Evolutionary conservation across 2,888 invertebrate genomes (phyloP), one percentile per base, ranked within the genome.

Genomic region (Prosapia bicincta): DNA sequence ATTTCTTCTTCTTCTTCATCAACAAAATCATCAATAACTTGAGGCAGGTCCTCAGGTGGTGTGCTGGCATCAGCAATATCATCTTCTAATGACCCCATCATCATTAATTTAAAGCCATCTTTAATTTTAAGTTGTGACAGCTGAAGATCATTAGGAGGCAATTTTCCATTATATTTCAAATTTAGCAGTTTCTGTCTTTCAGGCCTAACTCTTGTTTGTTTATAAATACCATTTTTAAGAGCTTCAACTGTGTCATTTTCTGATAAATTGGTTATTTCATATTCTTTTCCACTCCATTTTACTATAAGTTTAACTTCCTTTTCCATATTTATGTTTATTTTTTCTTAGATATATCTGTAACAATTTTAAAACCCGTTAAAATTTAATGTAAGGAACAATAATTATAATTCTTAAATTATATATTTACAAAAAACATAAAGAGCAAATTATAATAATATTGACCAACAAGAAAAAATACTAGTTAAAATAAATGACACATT

Each of bases 31-130:
- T 98, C 96, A 0, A 97, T 88, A 0, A 98, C 93, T 82, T 96
- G 93, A 13, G 95, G 94, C 15, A 94, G 87, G 75, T 94, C 92
- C 69, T 91, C 90, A 0, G 97, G 97, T 74, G 92, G 91, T 71
- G 90, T 90, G 82, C 91, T 91, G 0, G 93, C 95, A 82, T 93
- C 93, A 66, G 92, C 92, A 82, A 97, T 96, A 74, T 95, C 96
- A 81, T 96, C 94, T 83, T 98, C 98, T 1, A 95, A 87, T 0
- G 97, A 97, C 0, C 98, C 98, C 90, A 98, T 97, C 93, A 98
- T 93, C 96, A 98, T 97, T 13, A 98, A 89, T 85, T 97, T 97
- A 80, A 94, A 92, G 75, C 94, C 94, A 0, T 92, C 90, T 83
- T 97, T 97, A 28, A 98, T 85, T 81, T 93, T 93, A 77, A 97